Base-by-base conservation (phyloP, 2,797 vertebrate genomes). In the Eptatretus atami region DNA sequence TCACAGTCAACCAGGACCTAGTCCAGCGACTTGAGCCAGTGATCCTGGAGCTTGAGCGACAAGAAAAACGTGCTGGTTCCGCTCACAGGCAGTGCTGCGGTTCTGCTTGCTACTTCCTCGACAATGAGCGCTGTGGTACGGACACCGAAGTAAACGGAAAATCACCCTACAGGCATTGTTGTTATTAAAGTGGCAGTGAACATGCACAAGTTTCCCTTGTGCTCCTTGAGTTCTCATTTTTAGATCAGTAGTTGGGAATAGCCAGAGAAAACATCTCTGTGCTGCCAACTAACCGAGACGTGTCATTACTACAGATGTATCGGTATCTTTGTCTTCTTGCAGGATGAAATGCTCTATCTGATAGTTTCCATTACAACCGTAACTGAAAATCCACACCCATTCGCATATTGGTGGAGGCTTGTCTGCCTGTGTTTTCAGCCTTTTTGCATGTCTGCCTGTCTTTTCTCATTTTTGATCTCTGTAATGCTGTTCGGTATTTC, bases 341-440 rank as follows among this genome's bases (percentile, higher is more conserved):
- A 93, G 31, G 92, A 92, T 68, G 92, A 96, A 75, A 88, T 98
- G 86, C 81, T 87, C 1, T 95, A 93, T 72, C 73, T 95, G 69
- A 93, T n/a, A 81, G 68, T 95, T 87, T 71, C 88, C 87, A 3
- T 82, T 95, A 15, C 88, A 98, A 86, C 84, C 0, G 80, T 98
- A n/a, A 57, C 71, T 95, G 71, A 98, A 95, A 71, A 76, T 98
- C n/a, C 73, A 94, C 84, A 1, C 88, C 88, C 0, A 76, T n/a
- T 86, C 6, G 87, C 92, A 53, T 98, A 98, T n/a, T 2, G 92
- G 88, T 85, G n/a, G 73, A 76, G 78, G 3, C 8, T 44, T 31
- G n/a, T 12, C 53, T 13, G 24, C 24, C 10, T 52, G 53, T 52
- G 53, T 53, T 19, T 57, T 11, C 13, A 9, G 8, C 15, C 53